Evolutionary conservation across 2,888 invertebrate genomes (phyloP), one percentile per base, ranked within the genome.

Genomic region (Cheilosia soror): DNA sequence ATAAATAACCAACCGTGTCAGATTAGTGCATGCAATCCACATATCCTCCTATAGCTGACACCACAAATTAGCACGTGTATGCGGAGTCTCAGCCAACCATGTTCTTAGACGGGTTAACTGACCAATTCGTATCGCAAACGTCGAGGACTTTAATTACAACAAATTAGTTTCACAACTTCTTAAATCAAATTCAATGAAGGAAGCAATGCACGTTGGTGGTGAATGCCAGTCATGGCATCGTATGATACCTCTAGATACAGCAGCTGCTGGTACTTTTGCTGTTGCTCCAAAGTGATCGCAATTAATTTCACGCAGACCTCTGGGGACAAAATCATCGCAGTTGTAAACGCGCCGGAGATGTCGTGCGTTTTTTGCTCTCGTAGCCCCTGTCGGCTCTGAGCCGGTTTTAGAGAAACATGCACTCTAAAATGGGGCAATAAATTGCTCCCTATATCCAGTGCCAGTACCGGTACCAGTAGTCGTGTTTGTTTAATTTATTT

Each of bases 101-200:
- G 69, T 60, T 63, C 66, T 49, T 55, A 57, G 78, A 72, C 72
- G 42, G 58, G n/a, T 65, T 44, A 33, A 57, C 75, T 84, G 80
- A 79, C 84, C 84, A 84, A 79, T 84, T 75, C 79, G 69, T 80
- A 76, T 79, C 65, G 80, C 69, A 58, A 25, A 80, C 60, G 84
- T 84, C 79, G 79, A 55, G 60, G 84, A 75, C 84, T 84, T 84
- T 80, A 80, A 84, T 84, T 84, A 84, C 84, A 84, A 75, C 84
- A 84, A 84, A 84, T 84, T 80, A 84, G 84, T 75, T 80, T 79
- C 84, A 79, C 84, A 84, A 84, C 51, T 84, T 80, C 84, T 80
- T 84, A 84, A 84, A 84, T 84, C 84, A 84, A 84, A 80, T 75
- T 75, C 79, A 75, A 79, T 80, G 80, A 69, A 75, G 60, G 7